Evolutionary conservation across 2,113 vertebrate species (phyloP).

Genomic region (Grammomys dolichurus): DNA sequence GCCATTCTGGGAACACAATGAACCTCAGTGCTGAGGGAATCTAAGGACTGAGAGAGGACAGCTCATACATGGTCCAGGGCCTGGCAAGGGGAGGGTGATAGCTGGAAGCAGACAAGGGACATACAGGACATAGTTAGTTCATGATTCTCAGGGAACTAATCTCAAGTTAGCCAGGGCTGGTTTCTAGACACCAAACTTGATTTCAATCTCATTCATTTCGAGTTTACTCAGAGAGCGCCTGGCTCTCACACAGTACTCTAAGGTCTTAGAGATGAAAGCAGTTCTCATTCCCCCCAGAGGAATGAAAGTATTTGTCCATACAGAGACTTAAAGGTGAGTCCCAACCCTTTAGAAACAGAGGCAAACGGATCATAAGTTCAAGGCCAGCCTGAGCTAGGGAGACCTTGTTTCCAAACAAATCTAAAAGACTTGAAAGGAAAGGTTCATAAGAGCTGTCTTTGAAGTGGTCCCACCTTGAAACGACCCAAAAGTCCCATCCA

Average conservation of each 20-base stretch:
- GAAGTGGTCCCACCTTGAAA: neutral
- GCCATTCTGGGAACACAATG: neutral
- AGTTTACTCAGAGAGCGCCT: neutral
- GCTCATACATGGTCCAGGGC: neutral
- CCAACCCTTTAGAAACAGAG: neutral
- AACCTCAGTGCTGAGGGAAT: neutral
- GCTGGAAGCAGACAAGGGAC: neutral
- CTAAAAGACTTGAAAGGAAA: neutral
- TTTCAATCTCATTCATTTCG: neutral
- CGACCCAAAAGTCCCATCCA: neutral
- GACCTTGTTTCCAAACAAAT: neutral
- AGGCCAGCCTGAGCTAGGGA: neutral
- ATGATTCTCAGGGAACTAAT: neutral
- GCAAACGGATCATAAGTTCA: neutral
- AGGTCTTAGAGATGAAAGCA: neutral
- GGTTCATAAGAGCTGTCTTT: neutral
- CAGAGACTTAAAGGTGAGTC: neutral
- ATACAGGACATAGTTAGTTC: neutral
- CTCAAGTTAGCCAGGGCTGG: neutral
- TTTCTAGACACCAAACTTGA: neutral
- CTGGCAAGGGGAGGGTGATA: neutral
- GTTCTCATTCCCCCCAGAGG: neutral
- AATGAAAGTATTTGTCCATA: neutral
- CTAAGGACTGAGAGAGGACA: constrained; percentile 11
- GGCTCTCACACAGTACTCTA: neutral